Evolutionary conservation across 1,140 invertebrate species (phyloP), one percentile per base, ranked within the genome.

Genomic region (Matsumurasca onukii): DNA sequence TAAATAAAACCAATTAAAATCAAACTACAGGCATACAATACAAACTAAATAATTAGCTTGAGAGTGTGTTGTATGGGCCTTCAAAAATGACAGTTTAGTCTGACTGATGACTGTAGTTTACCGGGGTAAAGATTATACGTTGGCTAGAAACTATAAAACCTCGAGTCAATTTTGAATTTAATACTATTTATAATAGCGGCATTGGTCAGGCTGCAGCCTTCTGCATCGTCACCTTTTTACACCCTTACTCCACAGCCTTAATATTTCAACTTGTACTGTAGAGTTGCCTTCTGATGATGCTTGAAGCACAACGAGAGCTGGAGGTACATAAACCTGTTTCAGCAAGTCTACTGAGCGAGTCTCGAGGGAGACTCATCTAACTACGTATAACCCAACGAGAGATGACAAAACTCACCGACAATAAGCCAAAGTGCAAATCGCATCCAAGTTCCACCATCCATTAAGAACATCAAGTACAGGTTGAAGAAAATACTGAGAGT

Each of bases 401-500:
- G 17, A 39, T 9, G 34, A 39, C 5, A 17, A 39, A 52, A 52
- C 49, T 77, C 66, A 75, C 81, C 81, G 1, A 81, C 70, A 22
- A 75, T 39, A 76, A 90, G 82, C 88, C 89, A 91, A 12, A 89
- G 75, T 1, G 68, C 76, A 71, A 91, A 86, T 73, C 87, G 76
- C 39, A 89, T 77, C 89, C 89, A 91, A 0, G 89, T 91, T 22
- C 82, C 76, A 9, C 75, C 69, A 57, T 86, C 82, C 17, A 91
- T 75, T 73, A 87, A 86, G 76, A 87, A 78, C 86, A 91, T 91
- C 1, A 91, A 78, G 70, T 87, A 86, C 34, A 88, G 78, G 73
- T 91, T 91, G 45, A 88, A 80, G 20, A 89, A 80, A 59, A 91
- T 85, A 73, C 87, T 89, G 1, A 88, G 29, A 15, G 82, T 81